Percentiles rank a stretch among this genome's conserved stretches.
Evolutionary conservation across 2,113 vertebrate species (phyloP).

Genomic region (Notarius quadriscutis): DNA sequence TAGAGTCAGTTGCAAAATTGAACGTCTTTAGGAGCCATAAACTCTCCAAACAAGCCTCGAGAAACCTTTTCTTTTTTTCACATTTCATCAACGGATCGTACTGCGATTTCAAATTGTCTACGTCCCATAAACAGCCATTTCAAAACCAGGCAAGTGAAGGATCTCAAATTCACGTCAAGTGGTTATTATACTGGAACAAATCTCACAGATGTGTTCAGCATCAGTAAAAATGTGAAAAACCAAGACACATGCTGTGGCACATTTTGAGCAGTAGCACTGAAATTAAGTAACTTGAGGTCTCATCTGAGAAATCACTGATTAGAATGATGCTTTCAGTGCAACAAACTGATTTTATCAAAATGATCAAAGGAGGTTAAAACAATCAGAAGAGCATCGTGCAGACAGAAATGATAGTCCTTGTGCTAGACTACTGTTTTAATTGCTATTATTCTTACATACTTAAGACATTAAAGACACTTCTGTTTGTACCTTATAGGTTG

Average conservation of each 20-base stretch:
- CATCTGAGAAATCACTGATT: not conserved
- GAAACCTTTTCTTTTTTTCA: not conserved
- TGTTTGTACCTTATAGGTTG: not conserved
- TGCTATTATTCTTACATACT: not conserved
- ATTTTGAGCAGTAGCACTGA: not conserved
- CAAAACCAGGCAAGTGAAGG: not conserved
- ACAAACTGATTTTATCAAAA: not conserved
- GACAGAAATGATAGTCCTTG: not conserved
- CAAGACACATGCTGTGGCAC: not conserved
- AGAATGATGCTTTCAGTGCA: not conserved
- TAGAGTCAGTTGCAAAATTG: not conserved
- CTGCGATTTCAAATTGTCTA: not conserved
- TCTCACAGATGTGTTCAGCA: slow-evolving; percentile 18
- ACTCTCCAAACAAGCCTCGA: not conserved
- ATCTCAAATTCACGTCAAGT: not conserved
- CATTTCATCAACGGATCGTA: not conserved
- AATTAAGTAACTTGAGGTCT: not conserved
- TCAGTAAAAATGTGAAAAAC: not conserved
- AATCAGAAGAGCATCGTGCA: not conserved
- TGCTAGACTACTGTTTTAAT: not conserved
- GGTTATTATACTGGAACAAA: not conserved
- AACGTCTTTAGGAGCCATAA: not conserved
- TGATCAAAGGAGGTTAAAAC: not conserved
- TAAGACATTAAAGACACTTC: not conserved
- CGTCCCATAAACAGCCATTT: not conserved